Base-by-base conservation (phyloP, 2,888 invertebrate genomes). In the Caenorhabditis sp. region DNA sequence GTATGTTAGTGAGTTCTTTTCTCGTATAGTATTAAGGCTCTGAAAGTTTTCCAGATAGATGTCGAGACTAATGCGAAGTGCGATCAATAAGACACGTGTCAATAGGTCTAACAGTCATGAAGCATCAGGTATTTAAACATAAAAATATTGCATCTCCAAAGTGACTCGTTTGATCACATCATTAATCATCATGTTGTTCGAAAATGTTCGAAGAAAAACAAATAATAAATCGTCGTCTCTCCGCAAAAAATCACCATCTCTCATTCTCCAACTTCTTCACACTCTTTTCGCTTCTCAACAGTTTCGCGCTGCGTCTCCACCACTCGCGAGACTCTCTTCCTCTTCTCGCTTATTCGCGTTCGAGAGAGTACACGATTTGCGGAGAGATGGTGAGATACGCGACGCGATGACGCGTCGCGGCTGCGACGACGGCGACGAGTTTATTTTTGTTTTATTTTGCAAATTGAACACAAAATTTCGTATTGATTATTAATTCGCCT, bases 391-490 rank as follows among this genome's bases (percentile, higher is more conserved):
- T 12, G 43, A 43, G 43, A 43, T 43, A 43, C 62, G 66, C 70
- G 70, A 71, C 70, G 51, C 67, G 77, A 58, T 27, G 53, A 63
- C 77, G 77, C 77, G 77, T 71, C 77, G 77, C 77, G 77, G 70
- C 66, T 6, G 14, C 14, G 12, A 43, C 31, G 31, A 31, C 31
- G 31, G 10, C 31, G 31, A 31, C 31, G 31, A 31, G 31, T 31
- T 31, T 31, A 31, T 31, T 31, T 31, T 31, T 4, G 31, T 31
- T 43, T 43, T 43, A 17, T 43, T 43, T 43, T 43, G 43, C 43
- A 43, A 43, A 43, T 43, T 43, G 43, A 43, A 43, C 43, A 36
- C 43, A 17, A 43, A 43, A 10, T 43, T 14, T 36, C 36, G 36
- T 17, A 43, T 43, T 14, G 43, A 17, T 17, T 43, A 43, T 43